These are phyloP conservation scores for Heliconius ethilla DNA, from an alignment of 2,888 invertebrate genomes.

Conservation along the genomic window DNA sequence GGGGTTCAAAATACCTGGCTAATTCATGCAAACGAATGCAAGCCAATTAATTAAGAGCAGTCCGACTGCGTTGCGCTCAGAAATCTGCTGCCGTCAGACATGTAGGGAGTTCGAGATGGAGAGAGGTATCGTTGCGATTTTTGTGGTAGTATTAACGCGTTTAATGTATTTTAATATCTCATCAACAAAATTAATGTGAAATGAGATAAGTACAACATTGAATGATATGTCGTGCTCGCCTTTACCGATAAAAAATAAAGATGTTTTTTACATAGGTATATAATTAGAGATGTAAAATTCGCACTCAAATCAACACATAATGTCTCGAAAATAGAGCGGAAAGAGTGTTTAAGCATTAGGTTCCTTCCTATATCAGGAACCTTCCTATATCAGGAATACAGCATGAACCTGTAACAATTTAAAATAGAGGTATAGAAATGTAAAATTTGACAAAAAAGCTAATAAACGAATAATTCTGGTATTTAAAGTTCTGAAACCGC, in stretches of 20 bases:
- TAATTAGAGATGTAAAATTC: too few relatives aligned
- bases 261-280: neutral
- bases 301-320: too few relatives aligned
- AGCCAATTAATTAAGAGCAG: constrained; percentile 79
- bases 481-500: neutral
- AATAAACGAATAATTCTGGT: neutral
- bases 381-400: too few relatives aligned
- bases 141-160: neutral
- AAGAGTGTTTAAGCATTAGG: neutral
- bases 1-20: constrained; percentile 65
- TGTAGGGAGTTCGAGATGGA: constrained; percentile 49
- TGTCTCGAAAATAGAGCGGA: neutral
- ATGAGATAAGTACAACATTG: neutral
- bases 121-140: constrained; percentile 24
- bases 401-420: too few relatives aligned
- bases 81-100: constrained; percentile 70
- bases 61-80: constrained; percentile 65
- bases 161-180: neutral
- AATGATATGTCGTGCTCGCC: neutral
- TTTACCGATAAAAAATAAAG: too few relatives aligned
- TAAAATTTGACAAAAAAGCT: too few relatives aligned
- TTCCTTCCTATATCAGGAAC: too few relatives aligned
- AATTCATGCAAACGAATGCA: constrained; percentile 81
- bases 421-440: neutral
- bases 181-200: neutral